Percentiles rank a stretch among this genome's conserved stretches.
These are phyloP conservation scores for Bombyx mori DNA, from an alignment of 1,140 invertebrate species.

Conservation along the genomic window DNA sequence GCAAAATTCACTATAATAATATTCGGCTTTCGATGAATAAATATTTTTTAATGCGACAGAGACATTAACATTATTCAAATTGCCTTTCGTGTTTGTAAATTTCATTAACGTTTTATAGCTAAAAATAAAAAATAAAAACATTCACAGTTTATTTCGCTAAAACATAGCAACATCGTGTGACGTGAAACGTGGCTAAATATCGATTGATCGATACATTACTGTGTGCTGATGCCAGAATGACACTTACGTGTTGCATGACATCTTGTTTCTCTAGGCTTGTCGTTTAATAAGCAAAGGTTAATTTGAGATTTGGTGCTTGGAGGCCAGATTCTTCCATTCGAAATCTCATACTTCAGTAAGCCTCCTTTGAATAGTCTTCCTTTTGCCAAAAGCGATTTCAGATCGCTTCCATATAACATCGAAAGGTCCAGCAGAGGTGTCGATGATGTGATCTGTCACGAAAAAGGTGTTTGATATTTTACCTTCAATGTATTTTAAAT, in stretches of 20 bases:
- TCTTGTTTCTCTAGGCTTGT: slow-evolving; percentile 35
- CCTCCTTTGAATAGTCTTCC: slow-evolving; percentile 35
- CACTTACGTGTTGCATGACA: slow-evolving; percentile 46
- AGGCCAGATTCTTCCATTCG: slow-evolving; percentile 40
- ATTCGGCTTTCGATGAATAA: too few species aligned
- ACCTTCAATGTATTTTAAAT: too few species aligned
- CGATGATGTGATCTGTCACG: slow-evolving; percentile 27
- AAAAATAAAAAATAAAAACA: too few species aligned
- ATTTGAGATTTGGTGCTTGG: slow-evolving; percentile 26
- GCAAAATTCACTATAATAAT: too few species aligned
- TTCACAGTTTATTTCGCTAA: too few species aligned
- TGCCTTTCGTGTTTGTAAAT: too few species aligned
- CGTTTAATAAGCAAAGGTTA: slow-evolving; percentile 35
- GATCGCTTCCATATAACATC: slow-evolving; percentile 29
- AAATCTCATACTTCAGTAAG: slow-evolving; percentile 40
- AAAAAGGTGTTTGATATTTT: too few species aligned
- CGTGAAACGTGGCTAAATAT: background rate
- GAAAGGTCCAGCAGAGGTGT: slow-evolving; percentile 41
- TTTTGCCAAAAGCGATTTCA: slow-evolving; percentile 24
- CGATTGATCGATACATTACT: too few species aligned
- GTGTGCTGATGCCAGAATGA: slow-evolving; percentile 1
- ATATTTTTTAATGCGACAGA: too few species aligned
- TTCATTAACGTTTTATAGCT: too few species aligned
- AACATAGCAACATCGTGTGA: too few species aligned
- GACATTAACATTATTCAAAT: too few species aligned